Percentiles rank a stretch among this genome's conserved stretches.
phyloP scores from a whole-genome alignment of 2,888 invertebrate species.

The Lepetodrilus schrolli region DNA sequence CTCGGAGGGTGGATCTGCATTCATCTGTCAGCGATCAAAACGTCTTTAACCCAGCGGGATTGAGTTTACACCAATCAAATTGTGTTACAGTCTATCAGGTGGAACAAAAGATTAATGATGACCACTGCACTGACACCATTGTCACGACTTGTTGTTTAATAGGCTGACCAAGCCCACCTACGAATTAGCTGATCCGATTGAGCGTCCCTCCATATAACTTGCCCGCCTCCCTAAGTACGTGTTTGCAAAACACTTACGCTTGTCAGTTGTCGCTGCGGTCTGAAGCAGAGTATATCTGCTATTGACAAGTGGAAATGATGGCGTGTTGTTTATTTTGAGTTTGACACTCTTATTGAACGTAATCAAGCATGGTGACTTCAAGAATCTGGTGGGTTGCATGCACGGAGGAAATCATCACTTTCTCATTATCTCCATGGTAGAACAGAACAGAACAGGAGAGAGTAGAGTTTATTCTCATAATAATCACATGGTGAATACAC shows the following conservation, averaged over 20 bases:
- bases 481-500: no score
- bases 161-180: slow-evolving; percentile 18
- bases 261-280: background rate
- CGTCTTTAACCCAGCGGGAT: slow-evolving; percentile 21
- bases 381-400: background rate
- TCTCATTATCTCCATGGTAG: no score
- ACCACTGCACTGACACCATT: slow-evolving; percentile 16
- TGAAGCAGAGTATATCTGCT: background rate
- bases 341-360: background rate
- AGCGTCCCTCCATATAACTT: background rate
- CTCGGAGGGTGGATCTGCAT: slow-evolving; percentile 6
- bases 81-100: slow-evolving; percentile 1
- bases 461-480: no score
- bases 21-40: slow-evolving; percentile 20
- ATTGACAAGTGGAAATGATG: slow-evolving; percentile 10
- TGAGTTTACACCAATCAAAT: slow-evolving; percentile 19
- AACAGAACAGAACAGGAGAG: no score
- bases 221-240: background rate
- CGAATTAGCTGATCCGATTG: slow-evolving; percentile 18
- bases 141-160: slow-evolving; percentile 15
- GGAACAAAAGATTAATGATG: slow-evolving; percentile 21
- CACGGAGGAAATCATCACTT: background rate
- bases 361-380: background rate
- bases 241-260: slow-evolving; percentile 12
- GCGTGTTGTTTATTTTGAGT: slow-evolving; percentile 18